A percentile compares a stretch with the other conserved stretches of the same genome.
These are phyloP conservation scores for Pardosa pseudoannulata DNA, from an alignment of 2,888 invertebrate genomes.

Conservation along the genomic window DNA sequence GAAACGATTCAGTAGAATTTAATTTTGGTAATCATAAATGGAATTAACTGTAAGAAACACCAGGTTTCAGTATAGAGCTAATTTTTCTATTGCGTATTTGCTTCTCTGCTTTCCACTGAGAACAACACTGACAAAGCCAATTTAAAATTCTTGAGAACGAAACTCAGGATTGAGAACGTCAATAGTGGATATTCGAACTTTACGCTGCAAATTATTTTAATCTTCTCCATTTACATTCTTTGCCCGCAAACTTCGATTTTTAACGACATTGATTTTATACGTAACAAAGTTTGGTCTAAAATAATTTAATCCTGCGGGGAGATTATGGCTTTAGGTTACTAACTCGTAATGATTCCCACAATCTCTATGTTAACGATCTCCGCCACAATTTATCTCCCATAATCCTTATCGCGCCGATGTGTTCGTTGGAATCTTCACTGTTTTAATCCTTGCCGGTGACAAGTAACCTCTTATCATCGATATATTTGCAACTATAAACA, in stretches of 20 bases:
- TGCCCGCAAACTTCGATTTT: not conserved
- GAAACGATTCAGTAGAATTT: too few relatives aligned
- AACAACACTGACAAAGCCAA: too few relatives aligned
- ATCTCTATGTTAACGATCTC: slow-evolving; percentile 3
- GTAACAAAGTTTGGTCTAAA: not conserved
- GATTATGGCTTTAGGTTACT: slow-evolving; percentile 5
- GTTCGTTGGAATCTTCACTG: not conserved
- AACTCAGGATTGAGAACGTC: too few relatives aligned
- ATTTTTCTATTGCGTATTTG: too few relatives aligned
- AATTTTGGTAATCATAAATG: too few relatives aligned
- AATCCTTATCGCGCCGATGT: not conserved
- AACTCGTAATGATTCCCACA: not conserved
- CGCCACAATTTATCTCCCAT: not conserved
- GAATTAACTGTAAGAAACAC: too few relatives aligned
- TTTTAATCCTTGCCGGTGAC: slow-evolving; percentile 8
- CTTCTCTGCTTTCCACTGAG: too few relatives aligned
- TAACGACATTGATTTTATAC: slow-evolving; percentile 8
- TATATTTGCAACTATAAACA: slow-evolving; percentile 5
- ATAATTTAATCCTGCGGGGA: slow-evolving; percentile 11
- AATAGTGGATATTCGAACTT: not conserved
- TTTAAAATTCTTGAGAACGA: too few relatives aligned
- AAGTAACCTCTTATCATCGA: not conserved
- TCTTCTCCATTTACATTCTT: not conserved
- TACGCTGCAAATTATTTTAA: not conserved
- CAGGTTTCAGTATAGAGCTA: too few relatives aligned